These are phyloP conservation scores for Acrobasis suavella DNA, from an alignment of 2,888 invertebrate species.

Conservation along the genomic window DNA sequence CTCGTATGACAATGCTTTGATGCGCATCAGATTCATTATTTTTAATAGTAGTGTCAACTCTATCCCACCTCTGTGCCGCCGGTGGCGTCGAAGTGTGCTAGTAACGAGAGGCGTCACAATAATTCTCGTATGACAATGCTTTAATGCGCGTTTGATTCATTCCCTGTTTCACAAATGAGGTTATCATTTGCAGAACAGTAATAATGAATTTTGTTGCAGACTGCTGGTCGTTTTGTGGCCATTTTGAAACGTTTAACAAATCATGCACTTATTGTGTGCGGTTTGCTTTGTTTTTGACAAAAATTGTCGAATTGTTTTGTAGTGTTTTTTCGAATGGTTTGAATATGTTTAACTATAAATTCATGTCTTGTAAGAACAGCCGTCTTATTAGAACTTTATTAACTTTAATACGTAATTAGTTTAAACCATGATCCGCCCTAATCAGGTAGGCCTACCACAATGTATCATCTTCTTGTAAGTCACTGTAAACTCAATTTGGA, in stretches of 20 bases:
- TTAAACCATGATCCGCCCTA: no score
- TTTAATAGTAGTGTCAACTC: conserved; percentile 35
- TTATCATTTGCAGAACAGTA: conserved; percentile 76
- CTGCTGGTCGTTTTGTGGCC: conserved; percentile 42
- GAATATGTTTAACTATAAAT: no score
- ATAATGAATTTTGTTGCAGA: conserved; percentile 74
- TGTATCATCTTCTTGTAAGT: no score
- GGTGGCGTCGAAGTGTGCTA: conserved; percentile 68
- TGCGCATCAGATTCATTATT: no score
- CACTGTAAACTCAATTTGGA: no score
- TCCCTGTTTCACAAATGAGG: conserved; percentile 72
- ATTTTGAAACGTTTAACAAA: conserved; percentile 36
- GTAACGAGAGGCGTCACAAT: conserved; percentile 80
- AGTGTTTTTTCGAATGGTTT: conserved; percentile 33
- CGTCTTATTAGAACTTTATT: no score
- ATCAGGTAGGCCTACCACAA: no score
- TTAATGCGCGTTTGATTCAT: conserved; percentile 81
- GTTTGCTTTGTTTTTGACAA: conserved; percentile 13
- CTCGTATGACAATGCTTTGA: not conserved
- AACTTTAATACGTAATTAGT: no score
- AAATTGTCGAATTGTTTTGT: conserved; percentile 43
- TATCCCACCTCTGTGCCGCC: conserved; percentile 41
- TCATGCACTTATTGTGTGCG: conserved; percentile 24
- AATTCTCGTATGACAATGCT: conserved; percentile 81
- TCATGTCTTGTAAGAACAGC: no score